Conservation (phyloP, 2,113 vertebrate genomes). For the Rallus limicola region DNA sequence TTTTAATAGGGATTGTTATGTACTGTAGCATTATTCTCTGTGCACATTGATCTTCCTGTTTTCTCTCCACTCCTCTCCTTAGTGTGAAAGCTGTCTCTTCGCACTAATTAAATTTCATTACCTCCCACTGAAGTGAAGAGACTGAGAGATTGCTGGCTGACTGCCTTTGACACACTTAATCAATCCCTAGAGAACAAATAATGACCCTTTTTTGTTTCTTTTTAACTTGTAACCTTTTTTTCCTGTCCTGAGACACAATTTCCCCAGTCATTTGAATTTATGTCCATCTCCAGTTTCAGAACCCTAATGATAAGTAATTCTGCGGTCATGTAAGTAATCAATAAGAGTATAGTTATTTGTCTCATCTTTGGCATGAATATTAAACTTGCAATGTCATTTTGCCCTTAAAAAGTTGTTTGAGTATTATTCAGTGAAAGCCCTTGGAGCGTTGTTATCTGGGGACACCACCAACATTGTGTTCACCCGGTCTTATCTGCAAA, state of each 20-base stretch:
- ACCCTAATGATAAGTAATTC: background rate
- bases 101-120: conserved; percentile 80
- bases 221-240: conserved; percentile 16
- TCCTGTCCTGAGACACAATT: background rate
- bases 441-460: background rate
- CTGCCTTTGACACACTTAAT: conserved; percentile 66
- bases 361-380: background rate
- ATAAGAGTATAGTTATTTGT: background rate
- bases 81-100: conserved; percentile 69
- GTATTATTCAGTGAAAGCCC: background rate
- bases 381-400: background rate
- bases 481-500: background rate
- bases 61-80: conserved; percentile 36
- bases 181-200: conserved; percentile 65
- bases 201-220: background rate
- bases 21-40: conserved; percentile 38
- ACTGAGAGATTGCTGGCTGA: conserved; percentile 62
- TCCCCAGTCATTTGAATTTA: background rate
- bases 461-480: background rate
- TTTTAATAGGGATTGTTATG: conserved; percentile 61
- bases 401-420: background rate
- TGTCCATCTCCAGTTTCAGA: background rate
- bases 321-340: background rate
- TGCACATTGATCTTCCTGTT: conserved; percentile 24
- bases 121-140: conserved; percentile 63